phyloP scores from a whole-genome alignment of 2,888 invertebrate genomes.

The Pseudococcus jackbeardsleyi region DNA sequence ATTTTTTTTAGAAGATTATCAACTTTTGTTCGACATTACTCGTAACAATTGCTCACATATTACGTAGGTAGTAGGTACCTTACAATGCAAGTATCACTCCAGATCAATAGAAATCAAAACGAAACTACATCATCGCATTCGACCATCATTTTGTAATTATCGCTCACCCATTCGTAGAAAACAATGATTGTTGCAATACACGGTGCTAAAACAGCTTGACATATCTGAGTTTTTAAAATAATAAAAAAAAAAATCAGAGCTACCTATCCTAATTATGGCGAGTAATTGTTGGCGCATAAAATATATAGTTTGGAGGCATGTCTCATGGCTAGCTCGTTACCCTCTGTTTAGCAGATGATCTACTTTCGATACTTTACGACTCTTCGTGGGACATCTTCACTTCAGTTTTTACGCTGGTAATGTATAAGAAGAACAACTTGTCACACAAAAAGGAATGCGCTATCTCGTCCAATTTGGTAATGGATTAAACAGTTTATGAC shows the following conservation, averaged over 20 bases:
- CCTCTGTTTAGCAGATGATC: conserved; percentile 55
- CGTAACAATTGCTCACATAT: background rate
- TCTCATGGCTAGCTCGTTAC: conserved; percentile 42
- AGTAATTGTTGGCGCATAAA: conserved; percentile 46
- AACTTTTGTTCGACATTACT: background rate
- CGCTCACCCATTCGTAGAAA: conserved; percentile 10
- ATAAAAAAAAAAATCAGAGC: conserved; percentile 22
- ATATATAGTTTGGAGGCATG: conserved; percentile 41
- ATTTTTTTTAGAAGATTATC: background rate
- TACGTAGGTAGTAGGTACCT: background rate
- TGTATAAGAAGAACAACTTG: conserved; percentile 30
- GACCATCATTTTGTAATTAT: conserved; percentile 4
- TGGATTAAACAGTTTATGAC: conserved; percentile 46
- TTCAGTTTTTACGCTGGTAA: conserved; percentile 25
- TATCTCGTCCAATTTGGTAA: conserved; percentile 46
- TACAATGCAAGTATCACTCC: background rate
- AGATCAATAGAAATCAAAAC: conserved; percentile 6
- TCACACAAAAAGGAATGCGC: conserved; percentile 37
- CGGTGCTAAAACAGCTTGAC: conserved; percentile 26
- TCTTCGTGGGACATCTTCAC: conserved; percentile 47
- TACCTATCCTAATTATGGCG: conserved; percentile 16
- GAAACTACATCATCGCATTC: background rate
- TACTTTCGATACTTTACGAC: conserved; percentile 45
- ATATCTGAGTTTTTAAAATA: conserved; percentile 46
- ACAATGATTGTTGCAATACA: conserved; percentile 17